phyloP scores from a whole-genome alignment of 1,140 invertebrate genomes.

The Probaryconus sp. region DNA sequence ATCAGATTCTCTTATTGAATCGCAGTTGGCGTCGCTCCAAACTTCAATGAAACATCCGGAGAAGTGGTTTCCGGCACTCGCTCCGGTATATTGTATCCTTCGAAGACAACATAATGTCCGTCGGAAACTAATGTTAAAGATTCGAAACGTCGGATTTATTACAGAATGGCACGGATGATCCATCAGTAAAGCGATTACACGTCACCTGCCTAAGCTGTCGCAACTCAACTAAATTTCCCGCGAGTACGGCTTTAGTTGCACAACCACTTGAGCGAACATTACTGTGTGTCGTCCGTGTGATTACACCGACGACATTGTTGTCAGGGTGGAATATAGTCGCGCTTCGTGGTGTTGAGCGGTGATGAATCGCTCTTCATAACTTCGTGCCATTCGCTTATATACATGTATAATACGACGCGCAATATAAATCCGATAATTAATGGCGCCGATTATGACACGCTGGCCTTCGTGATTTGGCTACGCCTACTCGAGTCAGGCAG shows the following conservation, averaged over 20 bases:
- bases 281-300: conserved; percentile 37
- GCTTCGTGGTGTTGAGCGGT: conserved; percentile 27
- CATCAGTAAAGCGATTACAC: conserved; percentile 51
- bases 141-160: conserved; percentile 37
- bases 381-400: conserved; percentile 36
- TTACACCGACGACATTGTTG: conserved; percentile 48
- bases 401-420: conserved; percentile 45
- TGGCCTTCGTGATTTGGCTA: conserved; percentile 46
- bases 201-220: conserved; percentile 57
- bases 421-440: conserved; percentile 62
- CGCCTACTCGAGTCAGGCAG: conserved; percentile 43
- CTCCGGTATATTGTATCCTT: conserved; percentile 35
- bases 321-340: conserved; percentile 45
- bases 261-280: background rate
- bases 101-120: conserved; percentile 41
- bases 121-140: conserved; percentile 49
- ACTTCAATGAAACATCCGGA: conserved; percentile 60
- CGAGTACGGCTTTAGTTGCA: conserved; percentile 14
- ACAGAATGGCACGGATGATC: conserved; percentile 31
- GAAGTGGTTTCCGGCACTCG: conserved; percentile 64
- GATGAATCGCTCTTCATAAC: conserved; percentile 62
- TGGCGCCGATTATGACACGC: conserved; percentile 47
- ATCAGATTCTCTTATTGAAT: conserved; percentile 60
- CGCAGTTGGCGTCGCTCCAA: conserved; percentile 53
- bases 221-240: conserved; percentile 58